Base-by-base conservation (phyloP, 1,140 invertebrate genomes). In the Drosophila malerkotliana region DNA sequence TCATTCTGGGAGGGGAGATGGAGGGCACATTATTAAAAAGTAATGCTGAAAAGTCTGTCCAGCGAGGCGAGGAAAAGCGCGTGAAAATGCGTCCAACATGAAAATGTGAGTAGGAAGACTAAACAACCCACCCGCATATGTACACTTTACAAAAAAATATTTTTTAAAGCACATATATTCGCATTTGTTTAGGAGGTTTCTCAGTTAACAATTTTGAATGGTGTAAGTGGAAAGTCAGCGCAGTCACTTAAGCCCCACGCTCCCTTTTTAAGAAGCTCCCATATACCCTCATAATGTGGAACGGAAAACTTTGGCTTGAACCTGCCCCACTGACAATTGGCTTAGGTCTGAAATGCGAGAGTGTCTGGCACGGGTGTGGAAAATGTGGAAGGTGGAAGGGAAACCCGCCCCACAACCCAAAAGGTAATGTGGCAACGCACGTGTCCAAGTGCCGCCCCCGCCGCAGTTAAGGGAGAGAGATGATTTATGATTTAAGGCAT, bases 301-400 rank as follows among this genome's bases (percentile, higher is more conserved):
- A 56, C 54, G 63, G 41, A 55, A 75, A 84, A 77, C 59, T 79
- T 80, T 58, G 58, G 53, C 83, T 68, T 76, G 79, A 87, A 87
- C 82, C 82, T 87, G 83, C 82, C 82, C 79, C 82, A 87, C 82
- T 83, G 82, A 87, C 83, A 87, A 87, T 87, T 87, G 82, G 83
- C 82, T 88, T 87, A 77, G 60, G 75, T 66, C 61, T 48, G 12
- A 28, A 8, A 28, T 18, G 39, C 6, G 49, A 9, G 9, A 21
- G 21, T 3, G 10, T 12, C 15, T 34, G 37, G 47, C 37, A 2
- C 14, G 10, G 26, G 15, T 24, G 34, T 24, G 34, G 14, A 8
- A 45, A 66, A 51, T 63, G 34, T 63, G 45, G 14, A 66, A 51
- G 52, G 21, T 21, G 21, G 21, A 21, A 21, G 21, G 21, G 21